phyloP scores from a whole-genome alignment of 2,113 vertebrate genomes.

The Lichenostomus cassidix region DNA sequence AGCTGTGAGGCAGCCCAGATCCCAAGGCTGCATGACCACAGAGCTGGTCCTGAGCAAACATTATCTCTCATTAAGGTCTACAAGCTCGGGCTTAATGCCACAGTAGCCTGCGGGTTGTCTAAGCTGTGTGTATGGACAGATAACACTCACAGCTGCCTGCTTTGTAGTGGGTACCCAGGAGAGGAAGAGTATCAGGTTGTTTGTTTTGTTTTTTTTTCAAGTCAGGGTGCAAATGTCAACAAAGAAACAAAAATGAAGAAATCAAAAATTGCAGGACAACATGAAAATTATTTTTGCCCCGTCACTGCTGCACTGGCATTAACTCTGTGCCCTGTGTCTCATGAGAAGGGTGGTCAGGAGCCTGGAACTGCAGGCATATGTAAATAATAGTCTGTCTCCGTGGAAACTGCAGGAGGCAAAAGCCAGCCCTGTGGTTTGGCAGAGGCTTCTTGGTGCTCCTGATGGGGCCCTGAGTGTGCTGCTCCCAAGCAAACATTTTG shows the following conservation, averaged over 20 bases:
- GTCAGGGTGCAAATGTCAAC: background rate
- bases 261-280: background rate
- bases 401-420: conserved; percentile 1
- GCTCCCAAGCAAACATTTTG: background rate
- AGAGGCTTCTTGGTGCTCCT: background rate
- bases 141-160: background rate
- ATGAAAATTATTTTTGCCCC: background rate
- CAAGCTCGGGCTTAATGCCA: background rate
- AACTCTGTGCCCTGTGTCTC: background rate
- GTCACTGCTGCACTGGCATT: background rate
- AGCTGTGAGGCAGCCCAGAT: background rate
- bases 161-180: background rate
- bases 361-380: background rate
- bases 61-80: conserved; percentile 31
- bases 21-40: background rate
- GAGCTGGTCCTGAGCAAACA: background rate
- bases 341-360: background rate
- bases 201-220: background rate
- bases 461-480: fast-evolving
- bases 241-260: background rate
- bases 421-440: background rate
- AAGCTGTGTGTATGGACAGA: background rate
- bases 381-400: background rate
- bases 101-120: background rate
- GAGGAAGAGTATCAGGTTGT: background rate